Evolutionary conservation across 2,797 vertebrate genomes (phyloP).

Genomic region (Etheostoma nigrum): DNA sequence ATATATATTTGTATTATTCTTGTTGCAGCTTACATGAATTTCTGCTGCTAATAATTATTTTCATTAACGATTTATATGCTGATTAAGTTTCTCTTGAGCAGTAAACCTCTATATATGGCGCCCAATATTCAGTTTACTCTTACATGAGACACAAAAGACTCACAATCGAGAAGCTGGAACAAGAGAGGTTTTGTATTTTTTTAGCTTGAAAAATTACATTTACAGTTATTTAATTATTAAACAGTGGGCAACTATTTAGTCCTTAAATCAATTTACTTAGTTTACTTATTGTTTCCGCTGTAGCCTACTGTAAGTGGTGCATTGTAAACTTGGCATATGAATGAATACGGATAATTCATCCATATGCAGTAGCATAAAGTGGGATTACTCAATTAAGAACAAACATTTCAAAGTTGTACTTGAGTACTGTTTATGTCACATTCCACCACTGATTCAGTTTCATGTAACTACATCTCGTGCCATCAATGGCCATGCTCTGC

Average conservation of each 20-base stretch:
- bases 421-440: conserved; percentile 20
- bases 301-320: background rate
- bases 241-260: background rate
- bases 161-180: background rate
- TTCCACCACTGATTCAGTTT: conserved; percentile 36
- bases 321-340: background rate
- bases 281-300: background rate
- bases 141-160: background rate
- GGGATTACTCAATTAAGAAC: background rate
- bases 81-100: background rate
- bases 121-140: background rate
- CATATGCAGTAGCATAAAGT: background rate
- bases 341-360: background rate
- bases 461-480: conserved; percentile 44
- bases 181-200: background rate
- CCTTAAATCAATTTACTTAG: background rate
- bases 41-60: background rate
- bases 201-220: background rate
- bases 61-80: background rate
- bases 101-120: no score
- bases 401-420: background rate
- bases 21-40: background rate
- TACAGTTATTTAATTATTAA: background rate
- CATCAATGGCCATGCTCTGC: conserved; percentile 38
- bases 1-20: background rate